These are phyloP conservation scores for Cebus imitator DNA, from an alignment of 2,113 vertebrate species.

Conservation along the genomic window DNA sequence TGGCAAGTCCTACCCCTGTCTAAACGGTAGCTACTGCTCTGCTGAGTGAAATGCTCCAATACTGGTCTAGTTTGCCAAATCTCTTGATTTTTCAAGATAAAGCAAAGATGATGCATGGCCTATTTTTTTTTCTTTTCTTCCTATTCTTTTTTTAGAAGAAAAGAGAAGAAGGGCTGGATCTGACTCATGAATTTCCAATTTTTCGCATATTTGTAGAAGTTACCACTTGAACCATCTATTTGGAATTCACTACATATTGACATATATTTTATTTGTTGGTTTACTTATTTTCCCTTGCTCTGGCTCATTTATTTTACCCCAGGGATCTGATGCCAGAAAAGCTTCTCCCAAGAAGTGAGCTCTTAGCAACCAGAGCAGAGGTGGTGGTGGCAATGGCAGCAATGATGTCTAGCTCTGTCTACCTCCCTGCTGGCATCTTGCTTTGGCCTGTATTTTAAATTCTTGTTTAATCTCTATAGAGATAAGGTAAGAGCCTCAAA, in stretches of 20 bases:
- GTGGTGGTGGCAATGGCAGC: neutral
- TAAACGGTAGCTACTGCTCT: neutral
- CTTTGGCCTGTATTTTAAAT: neutral
- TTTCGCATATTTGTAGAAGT: neutral
- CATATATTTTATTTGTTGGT: neutral
- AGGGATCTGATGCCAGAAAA: neutral
- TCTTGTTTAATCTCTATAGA: neutral
- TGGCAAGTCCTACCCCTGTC: neutral
- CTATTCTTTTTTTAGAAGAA: too few relatives aligned
- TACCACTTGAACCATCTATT: neutral
- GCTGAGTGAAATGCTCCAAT: neutral
- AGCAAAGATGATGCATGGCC: neutral
- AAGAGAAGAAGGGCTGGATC: neutral
- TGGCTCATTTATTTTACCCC: too few relatives aligned
- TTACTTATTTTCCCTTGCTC: neutral
- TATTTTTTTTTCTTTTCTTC: too few relatives aligned
- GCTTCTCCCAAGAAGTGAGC: neutral
- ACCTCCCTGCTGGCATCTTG: neutral
- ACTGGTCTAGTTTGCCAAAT: neutral
- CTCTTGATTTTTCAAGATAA: neutral
- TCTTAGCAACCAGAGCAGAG: neutral
- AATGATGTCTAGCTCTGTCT: neutral
- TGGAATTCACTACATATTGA: neutral
- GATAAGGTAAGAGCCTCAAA: neutral
- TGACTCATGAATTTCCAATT: constrained; percentile 4